phyloP scores from a whole-genome alignment of 2,888 invertebrate species.

The Lithophane semibrunnea region DNA sequence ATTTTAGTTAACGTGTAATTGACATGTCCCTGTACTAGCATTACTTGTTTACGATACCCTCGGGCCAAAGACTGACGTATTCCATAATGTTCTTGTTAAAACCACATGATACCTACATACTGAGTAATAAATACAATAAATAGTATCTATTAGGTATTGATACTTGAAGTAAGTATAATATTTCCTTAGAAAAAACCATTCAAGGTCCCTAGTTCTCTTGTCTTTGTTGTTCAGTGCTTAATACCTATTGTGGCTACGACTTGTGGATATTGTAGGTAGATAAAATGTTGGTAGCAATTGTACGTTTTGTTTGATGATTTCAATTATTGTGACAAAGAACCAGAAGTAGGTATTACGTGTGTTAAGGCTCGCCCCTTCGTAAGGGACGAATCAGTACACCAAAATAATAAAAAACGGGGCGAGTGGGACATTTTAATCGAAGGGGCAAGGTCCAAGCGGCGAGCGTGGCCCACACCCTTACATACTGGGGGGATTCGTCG shows the following conservation, averaged over 20 bases:
- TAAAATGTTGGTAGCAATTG: not conserved
- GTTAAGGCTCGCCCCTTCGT: too few species aligned
- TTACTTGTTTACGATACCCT: not conserved
- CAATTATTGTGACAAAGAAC: not conserved
- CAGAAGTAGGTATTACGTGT: not conserved
- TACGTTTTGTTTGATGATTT: not conserved
- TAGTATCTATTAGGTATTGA: slow-evolving; percentile 6
- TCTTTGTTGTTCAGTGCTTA: slow-evolving; percentile 38
- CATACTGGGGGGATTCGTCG: too few species aligned
- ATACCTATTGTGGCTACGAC: not conserved
- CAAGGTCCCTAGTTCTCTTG: slow-evolving; percentile 33
- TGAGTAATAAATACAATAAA: slow-evolving; percentile 8
- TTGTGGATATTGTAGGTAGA: slow-evolving; percentile 2
- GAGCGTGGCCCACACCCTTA: too few species aligned
- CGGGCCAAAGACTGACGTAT: not conserved
- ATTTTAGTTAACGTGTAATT: not conserved
- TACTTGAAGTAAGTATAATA: slow-evolving; percentile 21
- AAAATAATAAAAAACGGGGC: too few species aligned
- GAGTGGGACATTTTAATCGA: too few species aligned
- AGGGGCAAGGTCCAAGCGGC: too few species aligned
- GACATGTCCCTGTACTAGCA: not conserved
- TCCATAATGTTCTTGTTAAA: not conserved
- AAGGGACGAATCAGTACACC: too few species aligned
- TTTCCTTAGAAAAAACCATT: slow-evolving; percentile 48
- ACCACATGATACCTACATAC: not conserved